Evolutionary conservation across 2,888 invertebrate genomes (phyloP).

Genomic region (Brachyopa scutellaris): DNA sequence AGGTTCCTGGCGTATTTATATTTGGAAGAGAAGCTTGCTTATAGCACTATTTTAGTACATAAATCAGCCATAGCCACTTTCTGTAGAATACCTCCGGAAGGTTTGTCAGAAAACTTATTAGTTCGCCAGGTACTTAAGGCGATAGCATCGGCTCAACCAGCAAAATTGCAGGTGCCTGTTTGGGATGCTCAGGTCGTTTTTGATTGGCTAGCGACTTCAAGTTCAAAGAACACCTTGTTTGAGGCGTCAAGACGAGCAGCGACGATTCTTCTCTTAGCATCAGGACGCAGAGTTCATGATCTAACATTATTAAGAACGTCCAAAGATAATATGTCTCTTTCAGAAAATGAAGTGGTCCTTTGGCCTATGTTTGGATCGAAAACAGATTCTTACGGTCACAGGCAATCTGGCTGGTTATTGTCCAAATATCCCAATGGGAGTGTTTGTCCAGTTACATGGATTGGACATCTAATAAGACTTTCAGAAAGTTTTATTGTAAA

Average conservation of each 20-base stretch:
- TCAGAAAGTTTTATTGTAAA: constrained; percentile 32
- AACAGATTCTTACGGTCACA: constrained; percentile 4
- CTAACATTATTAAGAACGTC: constrained; percentile 20
- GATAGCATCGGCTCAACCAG: constrained; percentile 17
- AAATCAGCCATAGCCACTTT: constrained; percentile 24
- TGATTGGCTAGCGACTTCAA: constrained; percentile 21
- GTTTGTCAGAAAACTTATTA: constrained; percentile 10
- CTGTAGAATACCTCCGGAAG: constrained; percentile 6
- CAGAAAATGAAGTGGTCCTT: neutral
- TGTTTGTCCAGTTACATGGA: constrained; percentile 20
- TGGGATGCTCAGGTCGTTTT: constrained; percentile 41
- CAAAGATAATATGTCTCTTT: constrained; percentile 8
- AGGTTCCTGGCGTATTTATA: constrained; percentile 32
- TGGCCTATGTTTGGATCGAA: constrained; percentile 33
- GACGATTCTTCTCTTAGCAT: constrained; percentile 16
- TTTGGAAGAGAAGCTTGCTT: constrained; percentile 18
- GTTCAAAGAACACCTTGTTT: constrained; percentile 5
- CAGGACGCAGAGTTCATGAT: constrained; percentile 29
- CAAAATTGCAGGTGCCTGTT: constrained; percentile 8
- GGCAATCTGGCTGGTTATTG: constrained; percentile 20
- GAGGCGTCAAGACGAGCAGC: constrained; percentile 17
- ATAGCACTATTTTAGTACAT: constrained; percentile 31
- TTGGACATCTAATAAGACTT: neutral
- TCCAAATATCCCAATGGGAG: constrained; percentile 23
- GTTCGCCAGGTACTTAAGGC: constrained; percentile 14